Conservation (phyloP, 2,888 invertebrate genomes). For the Drymonia ruficornis region DNA sequence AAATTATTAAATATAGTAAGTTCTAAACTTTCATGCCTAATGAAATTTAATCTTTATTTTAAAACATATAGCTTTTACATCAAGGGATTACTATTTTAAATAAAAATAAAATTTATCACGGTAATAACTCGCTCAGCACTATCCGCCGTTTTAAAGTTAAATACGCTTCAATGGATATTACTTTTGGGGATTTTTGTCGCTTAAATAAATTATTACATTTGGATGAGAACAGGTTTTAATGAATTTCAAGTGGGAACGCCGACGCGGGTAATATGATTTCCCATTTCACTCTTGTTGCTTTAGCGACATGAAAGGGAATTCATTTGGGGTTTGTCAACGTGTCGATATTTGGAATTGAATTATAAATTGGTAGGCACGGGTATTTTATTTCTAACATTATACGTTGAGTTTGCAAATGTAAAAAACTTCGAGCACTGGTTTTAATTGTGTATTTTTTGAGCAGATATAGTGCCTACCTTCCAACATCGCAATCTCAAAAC, state of each 20-base stretch:
- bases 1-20: too few relatives aligned
- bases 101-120: conserved; percentile 14
- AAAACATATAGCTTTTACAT: neutral
- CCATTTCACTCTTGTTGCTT: conserved; percentile 58
- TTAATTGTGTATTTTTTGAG: too few relatives aligned
- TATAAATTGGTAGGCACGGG: conserved; percentile 30
- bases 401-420: too few relatives aligned
- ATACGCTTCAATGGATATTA: conserved; percentile 80
- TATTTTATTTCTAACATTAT: conserved; percentile 38
- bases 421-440: conserved; percentile 4
- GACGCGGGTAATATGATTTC: conserved; percentile 64
- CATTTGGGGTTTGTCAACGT: conserved; percentile 58
- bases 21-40: too few relatives aligned
- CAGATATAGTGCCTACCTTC: too few relatives aligned
- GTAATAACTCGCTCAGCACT: conserved; percentile 32
- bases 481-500: too few relatives aligned
- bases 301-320: conserved; percentile 69
- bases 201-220: conserved; percentile 82
- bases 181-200: conserved; percentile 80
- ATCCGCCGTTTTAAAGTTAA: conserved; percentile 61
- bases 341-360: conserved; percentile 49
- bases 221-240: conserved; percentile 80
- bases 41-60: conserved; percentile 12
- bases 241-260: conserved; percentile 69
- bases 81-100: neutral